phyloP scores from a whole-genome alignment of 1,140 invertebrate genomes.

The Temnothorax curvispinosus region DNA sequence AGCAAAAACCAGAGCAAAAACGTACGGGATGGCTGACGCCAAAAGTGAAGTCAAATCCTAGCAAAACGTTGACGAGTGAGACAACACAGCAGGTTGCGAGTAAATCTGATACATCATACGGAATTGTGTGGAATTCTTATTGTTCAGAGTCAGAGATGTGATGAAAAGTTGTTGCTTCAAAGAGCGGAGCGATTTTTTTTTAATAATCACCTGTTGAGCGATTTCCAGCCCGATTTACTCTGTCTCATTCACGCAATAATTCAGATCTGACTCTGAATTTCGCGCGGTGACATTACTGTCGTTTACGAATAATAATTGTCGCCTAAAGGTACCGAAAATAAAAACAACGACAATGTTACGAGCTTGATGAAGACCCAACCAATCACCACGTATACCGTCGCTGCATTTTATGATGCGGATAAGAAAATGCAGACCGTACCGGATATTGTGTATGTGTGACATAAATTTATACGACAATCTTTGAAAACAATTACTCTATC shows the following conservation, averaged over 20 bases:
- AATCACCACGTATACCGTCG: constrained; percentile 69
- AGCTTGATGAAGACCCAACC: constrained; percentile 44
- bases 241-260: not conserved
- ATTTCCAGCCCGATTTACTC: not conserved
- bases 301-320: not conserved
- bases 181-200: not conserved
- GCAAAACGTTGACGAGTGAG: constrained; percentile 63
- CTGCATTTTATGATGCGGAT: constrained; percentile 68
- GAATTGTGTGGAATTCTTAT: not conserved
- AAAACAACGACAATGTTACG: not conserved
- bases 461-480: not conserved
- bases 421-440: constrained; percentile 69
- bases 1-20: not conserved
- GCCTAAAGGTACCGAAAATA: not conserved
- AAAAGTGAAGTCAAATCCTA: not conserved
- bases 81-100: constrained; percentile 65
- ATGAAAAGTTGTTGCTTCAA: not conserved
- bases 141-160: not conserved
- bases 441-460: not conserved
- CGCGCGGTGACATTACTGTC: not conserved
- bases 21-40: not conserved
- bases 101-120: constrained; percentile 32
- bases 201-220: not conserved
- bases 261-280: not conserved
- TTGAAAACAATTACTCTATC: not conserved